phyloP scores from a whole-genome alignment of 2,888 invertebrate species.

The Tachina fera region DNA sequence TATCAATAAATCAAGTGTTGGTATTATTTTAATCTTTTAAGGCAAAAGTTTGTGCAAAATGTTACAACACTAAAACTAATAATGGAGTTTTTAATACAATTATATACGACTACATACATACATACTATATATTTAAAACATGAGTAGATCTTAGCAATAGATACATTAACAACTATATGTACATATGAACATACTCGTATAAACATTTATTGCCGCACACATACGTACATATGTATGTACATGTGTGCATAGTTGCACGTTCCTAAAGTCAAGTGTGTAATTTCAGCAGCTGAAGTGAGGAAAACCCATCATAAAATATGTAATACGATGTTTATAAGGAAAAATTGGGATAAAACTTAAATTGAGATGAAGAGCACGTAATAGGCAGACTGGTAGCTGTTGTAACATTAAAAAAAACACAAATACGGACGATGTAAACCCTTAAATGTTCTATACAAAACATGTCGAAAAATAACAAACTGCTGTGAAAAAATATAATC shows the following conservation, averaged over 20 bases:
- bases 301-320: neutral
- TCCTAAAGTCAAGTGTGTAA: neutral
- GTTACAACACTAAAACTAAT: neutral
- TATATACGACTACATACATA: neutral
- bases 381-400: neutral
- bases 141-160: neutral
- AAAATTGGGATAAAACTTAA: neutral
- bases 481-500: neutral
- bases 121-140: neutral
- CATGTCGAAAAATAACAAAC: neutral
- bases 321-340: neutral
- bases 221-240: too few relatives aligned
- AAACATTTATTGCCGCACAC: too few relatives aligned
- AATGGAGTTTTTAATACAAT: neutral
- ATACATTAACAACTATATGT: neutral
- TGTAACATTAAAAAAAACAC: slow-evolving; percentile 5
- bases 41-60: neutral
- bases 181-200: too few relatives aligned
- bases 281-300: neutral
- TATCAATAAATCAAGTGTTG: neutral
- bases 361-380: slow-evolving; percentile 10
- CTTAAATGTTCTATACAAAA: neutral
- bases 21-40: neutral
- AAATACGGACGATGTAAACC: slow-evolving; percentile 1
- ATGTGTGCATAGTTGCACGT: neutral